phyloP scores from a whole-genome alignment of 2,797 vertebrate species.

The Notamacropus eugenii region DNA sequence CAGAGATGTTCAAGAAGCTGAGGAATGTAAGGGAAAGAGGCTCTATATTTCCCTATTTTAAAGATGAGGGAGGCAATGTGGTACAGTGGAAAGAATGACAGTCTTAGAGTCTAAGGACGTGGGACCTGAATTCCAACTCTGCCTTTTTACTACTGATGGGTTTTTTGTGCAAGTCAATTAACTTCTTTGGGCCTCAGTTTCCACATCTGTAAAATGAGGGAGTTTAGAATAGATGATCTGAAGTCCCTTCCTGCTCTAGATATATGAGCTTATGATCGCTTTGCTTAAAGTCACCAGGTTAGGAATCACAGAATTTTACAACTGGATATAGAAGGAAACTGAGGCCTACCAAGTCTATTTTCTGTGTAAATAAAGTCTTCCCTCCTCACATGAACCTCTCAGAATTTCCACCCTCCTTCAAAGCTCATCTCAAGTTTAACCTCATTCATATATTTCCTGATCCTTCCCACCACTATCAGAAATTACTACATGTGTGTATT shows the following conservation, averaged over 20 bases:
- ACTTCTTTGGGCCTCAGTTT: not conserved
- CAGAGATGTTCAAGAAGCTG: not conserved
- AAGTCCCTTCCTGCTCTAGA: not conserved
- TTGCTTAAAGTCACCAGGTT: not conserved
- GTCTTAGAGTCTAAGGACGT: not conserved
- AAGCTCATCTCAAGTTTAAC: not conserved
- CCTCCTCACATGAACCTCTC: not conserved
- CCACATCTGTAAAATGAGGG: not conserved
- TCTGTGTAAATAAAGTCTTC: not conserved
- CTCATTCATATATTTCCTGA: not conserved
- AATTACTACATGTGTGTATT: not conserved
- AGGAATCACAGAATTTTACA: not conserved
- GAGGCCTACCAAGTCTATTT: not conserved
- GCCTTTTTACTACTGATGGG: not conserved
- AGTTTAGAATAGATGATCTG: not conserved
- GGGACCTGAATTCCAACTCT: not conserved
- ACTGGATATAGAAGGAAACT: not conserved
- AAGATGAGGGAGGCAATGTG: not conserved
- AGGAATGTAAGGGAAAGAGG: not conserved
- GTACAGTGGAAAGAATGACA: not conserved
- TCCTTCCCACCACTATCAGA: not conserved
- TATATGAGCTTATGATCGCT: not conserved
- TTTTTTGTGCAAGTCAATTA: not conserved
- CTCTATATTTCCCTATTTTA: not conserved
- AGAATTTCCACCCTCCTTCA: not conserved